These are phyloP conservation scores for Lepus timidus DNA, from an alignment of 2,113 vertebrate species.

Conservation along the genomic window DNA sequence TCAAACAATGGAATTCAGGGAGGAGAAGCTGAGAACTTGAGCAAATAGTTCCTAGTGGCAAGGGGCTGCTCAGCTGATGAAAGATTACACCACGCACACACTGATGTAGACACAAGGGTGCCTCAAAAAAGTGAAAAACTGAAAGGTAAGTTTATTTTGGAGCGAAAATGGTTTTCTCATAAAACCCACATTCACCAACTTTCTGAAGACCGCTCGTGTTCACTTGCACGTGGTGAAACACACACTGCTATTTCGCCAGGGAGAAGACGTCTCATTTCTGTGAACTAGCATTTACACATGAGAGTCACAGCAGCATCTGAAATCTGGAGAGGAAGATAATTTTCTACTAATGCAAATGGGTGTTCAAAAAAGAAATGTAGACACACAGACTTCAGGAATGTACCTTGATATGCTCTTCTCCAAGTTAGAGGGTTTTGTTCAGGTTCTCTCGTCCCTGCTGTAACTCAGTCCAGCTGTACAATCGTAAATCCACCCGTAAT, in stretches of 20 bases:
- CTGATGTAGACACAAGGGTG: neutral
- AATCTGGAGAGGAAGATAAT: constrained; percentile 53
- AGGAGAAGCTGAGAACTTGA: neutral
- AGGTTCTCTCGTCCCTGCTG: neutral
- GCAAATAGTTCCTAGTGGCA: neutral
- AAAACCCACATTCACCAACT: too few relatives aligned
- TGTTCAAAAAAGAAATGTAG: constrained; percentile 21
- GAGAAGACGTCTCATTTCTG: constrained; percentile 38
- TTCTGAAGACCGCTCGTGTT: too few relatives aligned
- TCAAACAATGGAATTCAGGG: constrained; percentile 40
- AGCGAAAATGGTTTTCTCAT: too few relatives aligned
- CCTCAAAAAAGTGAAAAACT: too few relatives aligned
- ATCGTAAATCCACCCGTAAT: constrained; percentile 67
- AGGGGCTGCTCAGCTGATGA: neutral
- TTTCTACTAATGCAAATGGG: constrained; percentile 42
- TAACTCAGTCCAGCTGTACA: constrained; percentile 70
- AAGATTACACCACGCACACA: constrained; percentile 20
- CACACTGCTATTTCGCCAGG: constrained; percentile 18
- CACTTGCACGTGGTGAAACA: neutral
- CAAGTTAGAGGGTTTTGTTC: constrained; percentile 47
- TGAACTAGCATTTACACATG: constrained; percentile 33
- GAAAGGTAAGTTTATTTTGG: too few relatives aligned
- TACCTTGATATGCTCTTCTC: constrained; percentile 50
- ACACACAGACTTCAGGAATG: constrained; percentile 55
- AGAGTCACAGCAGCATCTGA: neutral